Percentiles rank a stretch among this genome's conserved stretches.
Evolutionary conservation across 2,113 vertebrate genomes (phyloP).

Genomic region (Pandion haliaetus): DNA sequence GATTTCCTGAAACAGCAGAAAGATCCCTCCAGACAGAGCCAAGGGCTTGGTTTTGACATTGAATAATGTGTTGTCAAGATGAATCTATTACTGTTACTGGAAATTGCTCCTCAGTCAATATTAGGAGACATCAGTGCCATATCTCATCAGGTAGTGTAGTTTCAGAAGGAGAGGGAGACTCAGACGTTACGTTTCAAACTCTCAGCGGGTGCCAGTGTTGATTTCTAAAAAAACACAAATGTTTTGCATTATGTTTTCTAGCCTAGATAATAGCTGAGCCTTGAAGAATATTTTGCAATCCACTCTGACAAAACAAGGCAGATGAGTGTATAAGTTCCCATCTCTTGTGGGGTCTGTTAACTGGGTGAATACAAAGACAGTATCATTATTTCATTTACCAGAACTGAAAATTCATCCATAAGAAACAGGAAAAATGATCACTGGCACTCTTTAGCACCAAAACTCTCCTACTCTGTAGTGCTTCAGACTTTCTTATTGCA

Average conservation of each 20-base stretch:
- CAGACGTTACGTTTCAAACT: neutral
- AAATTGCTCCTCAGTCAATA: constrained; percentile 1
- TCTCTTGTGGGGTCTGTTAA: neutral
- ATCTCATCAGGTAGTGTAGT: neutral
- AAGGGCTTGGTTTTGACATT: neutral
- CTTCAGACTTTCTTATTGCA: neutral
- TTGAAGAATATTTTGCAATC: neutral
- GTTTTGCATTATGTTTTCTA: neutral
- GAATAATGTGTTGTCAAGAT: constrained; percentile 17
- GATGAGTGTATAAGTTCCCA: neutral
- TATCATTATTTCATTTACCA: neutral
- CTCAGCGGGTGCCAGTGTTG: neutral
- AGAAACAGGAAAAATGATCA: neutral
- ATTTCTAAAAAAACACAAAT: neutral
- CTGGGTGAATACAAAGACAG: neutral
- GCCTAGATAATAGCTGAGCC: neutral
- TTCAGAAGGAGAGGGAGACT: neutral
- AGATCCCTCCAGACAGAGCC: neutral
- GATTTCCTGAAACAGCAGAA: neutral
- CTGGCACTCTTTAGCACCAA: neutral
- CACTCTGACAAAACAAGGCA: neutral
- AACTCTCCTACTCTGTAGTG: neutral
- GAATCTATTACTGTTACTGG: neutral
- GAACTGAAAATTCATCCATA: neutral
- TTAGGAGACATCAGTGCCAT: neutral